phyloP scores from a whole-genome alignment of 2,888 invertebrate species.

The Drosophila pegasa region DNA sequence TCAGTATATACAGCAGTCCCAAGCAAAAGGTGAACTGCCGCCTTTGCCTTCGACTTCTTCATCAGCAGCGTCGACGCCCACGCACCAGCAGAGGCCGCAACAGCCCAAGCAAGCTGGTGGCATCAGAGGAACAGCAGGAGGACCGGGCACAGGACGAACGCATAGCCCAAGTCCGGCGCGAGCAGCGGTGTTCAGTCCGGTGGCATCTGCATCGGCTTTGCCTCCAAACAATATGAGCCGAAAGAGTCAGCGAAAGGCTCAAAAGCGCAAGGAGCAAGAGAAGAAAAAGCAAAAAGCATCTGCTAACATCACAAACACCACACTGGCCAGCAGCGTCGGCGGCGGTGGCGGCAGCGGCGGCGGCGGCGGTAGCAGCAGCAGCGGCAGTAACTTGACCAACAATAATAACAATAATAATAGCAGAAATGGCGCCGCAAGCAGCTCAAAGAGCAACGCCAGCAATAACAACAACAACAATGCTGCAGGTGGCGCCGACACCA shows the following conservation, averaged over 20 bases:
- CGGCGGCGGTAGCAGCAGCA: constrained; percentile 23
- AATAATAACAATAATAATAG: constrained; percentile 39
- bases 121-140: constrained; percentile 5
- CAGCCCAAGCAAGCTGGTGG: constrained; percentile 13
- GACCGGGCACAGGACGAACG: neutral
- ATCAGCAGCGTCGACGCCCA: constrained; percentile 76
- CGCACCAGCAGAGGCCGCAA: constrained; percentile 56
- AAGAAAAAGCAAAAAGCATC: constrained; percentile 70
- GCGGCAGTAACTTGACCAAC: constrained; percentile 38
- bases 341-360: constrained; percentile 39
- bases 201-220: constrained; percentile 30
- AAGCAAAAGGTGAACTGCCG: constrained; percentile 44
- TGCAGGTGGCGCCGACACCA: constrained; percentile 31
- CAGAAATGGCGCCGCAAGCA: constrained; percentile 18
- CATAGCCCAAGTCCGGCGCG: constrained; percentile 2
- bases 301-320: constrained; percentile 33
- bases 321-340: constrained; percentile 9
- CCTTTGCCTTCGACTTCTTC: constrained; percentile 51
- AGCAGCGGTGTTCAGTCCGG: constrained; percentile 10
- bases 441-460: constrained; percentile 33
- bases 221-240: constrained; percentile 34
- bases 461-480: constrained; percentile 11
- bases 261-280: constrained; percentile 77
- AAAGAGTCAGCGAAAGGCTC: constrained; percentile 67
- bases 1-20: constrained; percentile 22